Evolutionary conservation across 1,140 invertebrate genomes (phyloP).

Genomic region (Cataglyphis hispanica): DNA sequence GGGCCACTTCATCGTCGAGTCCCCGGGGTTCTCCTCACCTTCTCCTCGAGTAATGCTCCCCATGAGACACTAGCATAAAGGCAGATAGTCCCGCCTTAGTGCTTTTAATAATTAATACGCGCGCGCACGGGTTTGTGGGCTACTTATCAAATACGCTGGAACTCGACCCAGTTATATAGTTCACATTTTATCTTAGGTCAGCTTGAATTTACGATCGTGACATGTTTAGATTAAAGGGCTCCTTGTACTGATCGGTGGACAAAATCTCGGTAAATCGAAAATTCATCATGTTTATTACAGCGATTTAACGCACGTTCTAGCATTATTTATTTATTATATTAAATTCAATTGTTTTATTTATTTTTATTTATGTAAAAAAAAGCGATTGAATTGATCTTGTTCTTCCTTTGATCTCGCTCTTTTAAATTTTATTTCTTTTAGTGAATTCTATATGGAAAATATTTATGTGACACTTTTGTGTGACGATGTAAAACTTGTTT

Average conservation of each 20-base stretch:
- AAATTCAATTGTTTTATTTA: not conserved
- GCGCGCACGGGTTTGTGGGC: conserved; percentile 42
- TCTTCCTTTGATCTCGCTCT: too few species aligned
- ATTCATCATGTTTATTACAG: not conserved
- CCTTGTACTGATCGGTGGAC: not conserved
- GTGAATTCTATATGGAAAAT: not conserved
- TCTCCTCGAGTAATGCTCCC: conserved; percentile 50
- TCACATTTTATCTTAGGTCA: conserved; percentile 35
- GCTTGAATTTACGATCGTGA: conserved; percentile 33
- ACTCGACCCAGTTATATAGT: conserved; percentile 53
- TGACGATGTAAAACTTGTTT: not conserved
- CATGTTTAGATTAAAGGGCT: conserved; percentile 37
- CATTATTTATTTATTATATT: conserved; percentile 8
- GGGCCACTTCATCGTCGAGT: conserved; percentile 60
- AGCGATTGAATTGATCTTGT: not conserved
- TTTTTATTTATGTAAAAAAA: not conserved
- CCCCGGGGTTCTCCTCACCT: conserved; percentile 51
- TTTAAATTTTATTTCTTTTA: not conserved
- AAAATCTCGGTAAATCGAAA: not conserved
- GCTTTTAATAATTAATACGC: conserved; percentile 64
- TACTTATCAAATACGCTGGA: conserved; percentile 59
- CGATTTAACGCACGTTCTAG: not conserved
- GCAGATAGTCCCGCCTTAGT: conserved; percentile 61
- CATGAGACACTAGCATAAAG: conserved; percentile 57
- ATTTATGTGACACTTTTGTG: not conserved